Percentiles rank a stretch among this genome's conserved stretches.
phyloP scores from a whole-genome alignment of 2,797 vertebrate genomes.

The Anisognathus igniventris region DNA sequence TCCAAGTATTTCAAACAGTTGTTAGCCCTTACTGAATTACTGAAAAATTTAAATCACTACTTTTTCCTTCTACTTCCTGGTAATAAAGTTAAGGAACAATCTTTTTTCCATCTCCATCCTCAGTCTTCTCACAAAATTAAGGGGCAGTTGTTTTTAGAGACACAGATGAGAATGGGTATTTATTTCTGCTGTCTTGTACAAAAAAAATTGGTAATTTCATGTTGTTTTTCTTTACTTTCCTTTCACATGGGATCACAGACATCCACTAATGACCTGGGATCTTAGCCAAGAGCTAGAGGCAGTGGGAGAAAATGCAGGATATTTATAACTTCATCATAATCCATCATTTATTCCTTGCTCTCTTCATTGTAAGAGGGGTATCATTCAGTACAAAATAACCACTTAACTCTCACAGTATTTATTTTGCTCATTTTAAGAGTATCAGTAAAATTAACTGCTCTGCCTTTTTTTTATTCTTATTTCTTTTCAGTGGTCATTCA shows the following conservation, averaged over 20 bases:
- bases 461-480: not conserved
- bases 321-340: slow-evolving; percentile 48
- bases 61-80: not conserved
- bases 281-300: slow-evolving; percentile 6
- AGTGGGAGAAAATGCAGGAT: slow-evolving; percentile 1
- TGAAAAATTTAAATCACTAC: not conserved
- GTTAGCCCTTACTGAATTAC: not conserved
- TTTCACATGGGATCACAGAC: slow-evolving; percentile 38
- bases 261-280: slow-evolving; percentile 38
- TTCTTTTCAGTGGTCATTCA: not conserved
- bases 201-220: not conserved
- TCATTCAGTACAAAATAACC: not conserved
- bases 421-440: not conserved
- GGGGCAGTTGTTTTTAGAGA: not conserved
- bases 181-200: not conserved
- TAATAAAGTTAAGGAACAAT: not conserved
- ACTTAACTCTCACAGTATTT: not conserved
- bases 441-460: not conserved
- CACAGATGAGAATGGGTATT: not conserved
- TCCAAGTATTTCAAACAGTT: not conserved
- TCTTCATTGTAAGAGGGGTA: not conserved
- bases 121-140: not conserved
- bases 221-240: slow-evolving; percentile 25
- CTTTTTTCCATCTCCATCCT: not conserved
- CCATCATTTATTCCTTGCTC: not conserved